phyloP scores from a whole-genome alignment of 1,140 invertebrate genomes.

The Zaprionus capensis region DNA sequence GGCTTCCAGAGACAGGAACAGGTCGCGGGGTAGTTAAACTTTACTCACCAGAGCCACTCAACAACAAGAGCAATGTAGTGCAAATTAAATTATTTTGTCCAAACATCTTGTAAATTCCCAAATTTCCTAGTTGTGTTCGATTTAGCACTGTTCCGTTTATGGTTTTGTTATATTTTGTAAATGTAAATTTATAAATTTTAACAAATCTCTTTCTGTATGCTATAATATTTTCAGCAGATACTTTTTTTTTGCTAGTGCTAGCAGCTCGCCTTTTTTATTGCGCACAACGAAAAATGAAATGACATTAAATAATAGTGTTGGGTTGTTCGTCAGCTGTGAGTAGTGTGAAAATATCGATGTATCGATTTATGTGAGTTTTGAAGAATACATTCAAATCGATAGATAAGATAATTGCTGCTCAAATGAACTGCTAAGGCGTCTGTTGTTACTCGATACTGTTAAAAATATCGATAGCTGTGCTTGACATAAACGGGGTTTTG shows the following conservation, averaged over 20 bases:
- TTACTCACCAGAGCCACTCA: constrained; percentile 65
- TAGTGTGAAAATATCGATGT: constrained; percentile 16
- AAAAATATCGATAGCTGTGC: background rate
- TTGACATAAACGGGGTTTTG: background rate
- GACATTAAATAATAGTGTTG: constrained; percentile 51
- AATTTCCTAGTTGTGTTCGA: background rate
- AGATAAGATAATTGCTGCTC: background rate
- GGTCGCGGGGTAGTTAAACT: constrained; percentile 11
- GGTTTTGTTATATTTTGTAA: background rate
- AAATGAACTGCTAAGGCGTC: background rate
- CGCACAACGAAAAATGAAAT: constrained; percentile 53
- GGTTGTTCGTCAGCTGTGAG: constrained; percentile 35
- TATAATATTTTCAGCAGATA: background rate
- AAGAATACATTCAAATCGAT: background rate
- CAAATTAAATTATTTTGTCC: constrained; percentile 57
- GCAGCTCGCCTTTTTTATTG: constrained; percentile 38
- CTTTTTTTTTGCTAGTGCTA: constrained; percentile 20
- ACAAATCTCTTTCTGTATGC: background rate
- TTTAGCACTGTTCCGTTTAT: background rate
- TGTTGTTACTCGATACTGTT: background rate
- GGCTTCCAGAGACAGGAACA: constrained; percentile 26
- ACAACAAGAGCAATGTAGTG: constrained; percentile 53
- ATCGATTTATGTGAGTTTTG: constrained; percentile 8
- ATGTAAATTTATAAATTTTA: constrained; percentile 12
- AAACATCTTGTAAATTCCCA: constrained; percentile 50